Percentiles rank a stretch among this genome's conserved stretches.
phyloP scores from a whole-genome alignment of 2,888 invertebrate genomes.

The Cheilosia impressa region DNA sequence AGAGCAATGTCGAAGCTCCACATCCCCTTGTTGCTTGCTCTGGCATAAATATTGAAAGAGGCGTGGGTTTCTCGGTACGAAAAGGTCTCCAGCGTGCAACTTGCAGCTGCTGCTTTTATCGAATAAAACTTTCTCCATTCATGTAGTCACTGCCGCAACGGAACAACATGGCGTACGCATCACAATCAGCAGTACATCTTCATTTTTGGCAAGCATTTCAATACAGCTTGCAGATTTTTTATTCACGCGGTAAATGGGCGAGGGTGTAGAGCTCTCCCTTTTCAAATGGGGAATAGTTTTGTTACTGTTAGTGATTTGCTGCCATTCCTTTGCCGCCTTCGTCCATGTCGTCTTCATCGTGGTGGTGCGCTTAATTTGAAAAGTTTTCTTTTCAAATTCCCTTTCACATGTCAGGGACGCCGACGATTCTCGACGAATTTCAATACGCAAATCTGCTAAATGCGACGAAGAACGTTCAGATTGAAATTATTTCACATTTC shows the following conservation, averaged over 20 bases:
- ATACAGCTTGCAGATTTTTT: constrained; percentile 26
- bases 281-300: constrained; percentile 60
- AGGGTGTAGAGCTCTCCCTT: background rate
- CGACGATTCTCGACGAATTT: constrained; percentile 35
- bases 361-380: constrained; percentile 65
- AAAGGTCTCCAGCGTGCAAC: constrained; percentile 27
- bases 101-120: constrained; percentile 46
- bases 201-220: constrained; percentile 43
- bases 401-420: constrained; percentile 56
- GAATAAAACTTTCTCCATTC: constrained; percentile 46
- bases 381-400: constrained; percentile 65
- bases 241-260: background rate
- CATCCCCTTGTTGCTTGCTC: constrained; percentile 10
- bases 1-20: constrained; percentile 16
- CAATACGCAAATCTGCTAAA: constrained; percentile 47
- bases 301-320: constrained; percentile 66
- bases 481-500: constrained; percentile 46
- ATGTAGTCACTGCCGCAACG: constrained; percentile 32
- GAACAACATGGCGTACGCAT: constrained; percentile 39
- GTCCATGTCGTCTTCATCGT: constrained; percentile 45
- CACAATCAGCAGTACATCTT: constrained; percentile 45
- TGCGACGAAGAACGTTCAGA: constrained; percentile 30
- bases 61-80: constrained; percentile 16
- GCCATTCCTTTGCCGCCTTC: constrained; percentile 52
- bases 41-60: constrained; percentile 47